Evolutionary conservation across 2,888 invertebrate genomes (phyloP).

Genomic region (Trissolcus brochymenae): DNA sequence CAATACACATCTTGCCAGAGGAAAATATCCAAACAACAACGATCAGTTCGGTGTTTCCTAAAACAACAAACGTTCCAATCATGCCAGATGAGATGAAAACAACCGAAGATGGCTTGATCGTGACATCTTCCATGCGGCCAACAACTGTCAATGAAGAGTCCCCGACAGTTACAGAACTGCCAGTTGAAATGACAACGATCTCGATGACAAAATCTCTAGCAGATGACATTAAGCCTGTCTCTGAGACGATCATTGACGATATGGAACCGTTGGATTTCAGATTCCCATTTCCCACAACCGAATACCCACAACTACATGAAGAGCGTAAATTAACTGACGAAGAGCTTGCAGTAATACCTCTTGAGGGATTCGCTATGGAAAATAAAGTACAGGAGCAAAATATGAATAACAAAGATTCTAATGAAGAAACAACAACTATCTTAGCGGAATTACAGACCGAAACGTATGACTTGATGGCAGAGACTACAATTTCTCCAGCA

Average conservation of each 20-base stretch:
- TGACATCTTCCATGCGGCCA: slow-evolving; percentile 61
- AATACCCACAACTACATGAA: slow-evolving; percentile 45
- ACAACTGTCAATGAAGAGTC: slow-evolving; percentile 3
- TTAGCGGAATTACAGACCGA: slow-evolving; percentile 4
- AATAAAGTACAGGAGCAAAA: slow-evolving; percentile 28
- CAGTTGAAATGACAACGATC: slow-evolving; percentile 36
- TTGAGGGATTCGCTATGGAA: slow-evolving; percentile 66
- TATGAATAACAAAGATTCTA: background rate
- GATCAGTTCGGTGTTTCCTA: slow-evolving; percentile 56
- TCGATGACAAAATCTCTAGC: slow-evolving; percentile 27
- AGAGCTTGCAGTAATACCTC: slow-evolving; percentile 67
- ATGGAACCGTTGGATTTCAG: slow-evolving; percentile 64
- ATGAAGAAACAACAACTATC: slow-evolving; percentile 47
- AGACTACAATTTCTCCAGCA: slow-evolving; percentile 8
- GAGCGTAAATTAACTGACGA: slow-evolving; percentile 63
- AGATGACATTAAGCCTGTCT: slow-evolving; percentile 68
- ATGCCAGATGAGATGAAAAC: slow-evolving; percentile 71
- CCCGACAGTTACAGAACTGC: slow-evolving; percentile 28
- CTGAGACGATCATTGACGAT: slow-evolving; percentile 68
- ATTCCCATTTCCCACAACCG: slow-evolving; percentile 61
- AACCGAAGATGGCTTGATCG: slow-evolving; percentile 69
- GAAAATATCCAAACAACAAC: slow-evolving; percentile 53
- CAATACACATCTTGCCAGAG: slow-evolving; percentile 39
- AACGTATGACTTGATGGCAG: slow-evolving; percentile 1
- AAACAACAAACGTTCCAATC: slow-evolving; percentile 72